Base-by-base conservation (phyloP, 1,140 invertebrate species). In the Cheumatopsyche charites region DNA sequence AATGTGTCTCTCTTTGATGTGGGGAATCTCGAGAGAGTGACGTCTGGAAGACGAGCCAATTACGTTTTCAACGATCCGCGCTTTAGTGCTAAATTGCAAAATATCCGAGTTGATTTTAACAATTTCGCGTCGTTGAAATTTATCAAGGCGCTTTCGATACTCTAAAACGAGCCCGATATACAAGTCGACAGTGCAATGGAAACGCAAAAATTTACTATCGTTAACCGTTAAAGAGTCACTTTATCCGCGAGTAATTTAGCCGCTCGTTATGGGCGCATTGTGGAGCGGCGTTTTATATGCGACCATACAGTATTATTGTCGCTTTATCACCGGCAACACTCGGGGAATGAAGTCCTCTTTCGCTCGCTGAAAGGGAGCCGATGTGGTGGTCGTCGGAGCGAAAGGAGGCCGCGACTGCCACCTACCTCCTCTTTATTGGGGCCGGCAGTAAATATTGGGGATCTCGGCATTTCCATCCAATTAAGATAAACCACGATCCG, bases 401-500 rank as follows among this genome's bases (percentile, higher is more conserved):
- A 67, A 65, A 62, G 15, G 36, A 61, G 52, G 43, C 67, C 58
- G 19, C 47, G 12, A 15, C 6, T 3, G 7, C 45, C 45, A 49
- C 19, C 12, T 23, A 12, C 23, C 36, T 13, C 41, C n/a, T 42
- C 58, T 52, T 61, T 70, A 70, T 65, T 63, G 29, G 62, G 25
- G 70, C 74, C 70, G 74, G 70, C 74, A 73, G 74, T 73, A 75
- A 73, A 75, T 73, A 73, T 75, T 62, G 49, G 52, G 67, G 29
- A 15, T 49, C 42, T 43, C 58, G 69, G 75, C 62, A 76, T 76
- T 76, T 76, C 21, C 63, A 72, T 71, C 75, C 75, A 76, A 76
- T 76, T 76, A 76, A 76, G 75, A 76, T 76, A 71, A 71, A 72
- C 55, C 63, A 71, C 74, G 70, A 73, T 75, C 66, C 67, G 71